Evolutionary conservation across 2,113 vertebrate genomes (phyloP).

Genomic region (Rattus rattus): DNA sequence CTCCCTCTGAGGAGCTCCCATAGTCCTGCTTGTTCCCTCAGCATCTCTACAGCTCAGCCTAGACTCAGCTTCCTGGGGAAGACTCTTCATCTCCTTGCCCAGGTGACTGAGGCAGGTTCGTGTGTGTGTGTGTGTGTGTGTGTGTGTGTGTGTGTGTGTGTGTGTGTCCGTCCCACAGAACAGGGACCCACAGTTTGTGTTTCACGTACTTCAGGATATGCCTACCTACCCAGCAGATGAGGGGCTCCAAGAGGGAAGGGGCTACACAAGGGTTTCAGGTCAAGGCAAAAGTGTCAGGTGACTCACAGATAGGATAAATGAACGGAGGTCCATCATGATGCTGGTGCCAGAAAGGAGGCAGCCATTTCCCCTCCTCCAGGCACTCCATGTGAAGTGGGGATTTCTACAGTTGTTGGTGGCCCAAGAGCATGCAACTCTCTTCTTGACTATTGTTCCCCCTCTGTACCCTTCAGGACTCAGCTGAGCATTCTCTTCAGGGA

Average conservation of each 20-base stretch:
- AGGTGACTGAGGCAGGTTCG: not conserved
- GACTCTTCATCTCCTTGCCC: too few relatives aligned
- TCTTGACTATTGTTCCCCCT: not conserved
- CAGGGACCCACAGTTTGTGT: not conserved
- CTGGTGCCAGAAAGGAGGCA: not conserved
- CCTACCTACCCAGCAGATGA: not conserved
- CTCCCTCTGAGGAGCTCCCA: not conserved
- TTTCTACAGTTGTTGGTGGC: not conserved
- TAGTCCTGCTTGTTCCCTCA: not conserved
- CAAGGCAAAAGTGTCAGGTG: not conserved
- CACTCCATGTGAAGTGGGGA: too few relatives aligned
- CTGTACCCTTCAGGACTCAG: too few relatives aligned
- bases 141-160: too few relatives aligned
- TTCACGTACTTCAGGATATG: not conserved
- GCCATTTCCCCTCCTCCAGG: too few relatives aligned
- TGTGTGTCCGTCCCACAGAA: not conserved
- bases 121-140: too few relatives aligned
- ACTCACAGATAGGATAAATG: not conserved
- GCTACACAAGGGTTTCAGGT: fast-evolving
- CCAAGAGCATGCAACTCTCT: not conserved
- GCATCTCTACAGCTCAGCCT: not conserved
- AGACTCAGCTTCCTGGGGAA: not conserved
- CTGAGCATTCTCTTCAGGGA: not conserved
- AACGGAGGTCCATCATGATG: not conserved
- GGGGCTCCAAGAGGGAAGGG: not conserved